Conservation (phyloP, 2,113 vertebrate genomes). For the Silurus asotus region DNA sequence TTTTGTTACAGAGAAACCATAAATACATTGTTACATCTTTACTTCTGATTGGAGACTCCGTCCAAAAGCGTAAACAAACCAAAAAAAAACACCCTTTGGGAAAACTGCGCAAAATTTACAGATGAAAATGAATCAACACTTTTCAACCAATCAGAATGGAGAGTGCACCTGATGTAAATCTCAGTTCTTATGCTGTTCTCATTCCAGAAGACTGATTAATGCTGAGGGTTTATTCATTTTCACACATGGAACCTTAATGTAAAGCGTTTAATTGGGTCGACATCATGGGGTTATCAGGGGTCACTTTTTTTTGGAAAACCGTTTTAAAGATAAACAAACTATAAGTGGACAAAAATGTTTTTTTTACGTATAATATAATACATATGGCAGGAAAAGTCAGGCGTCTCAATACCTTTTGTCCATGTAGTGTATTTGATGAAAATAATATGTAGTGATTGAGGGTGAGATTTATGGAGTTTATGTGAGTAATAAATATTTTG, state of each 20-base stretch:
- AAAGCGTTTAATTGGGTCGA: neutral
- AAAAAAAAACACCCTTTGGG: too few relatives aligned
- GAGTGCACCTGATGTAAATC: neutral
- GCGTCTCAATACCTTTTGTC: too few relatives aligned
- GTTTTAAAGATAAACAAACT: too few relatives aligned
- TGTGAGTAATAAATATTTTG: neutral
- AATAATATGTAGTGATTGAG: neutral
- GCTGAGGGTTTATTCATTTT: neutral
- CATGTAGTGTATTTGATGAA: neutral
- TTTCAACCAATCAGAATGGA: neutral
- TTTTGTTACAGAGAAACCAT: neutral
- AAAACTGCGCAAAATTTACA: neutral
- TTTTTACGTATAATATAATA: too few relatives aligned
- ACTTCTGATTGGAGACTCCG: neutral
- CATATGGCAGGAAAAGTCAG: too few relatives aligned
- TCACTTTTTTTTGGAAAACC: neutral
- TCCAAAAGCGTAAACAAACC: neutral
- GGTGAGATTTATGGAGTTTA: neutral
- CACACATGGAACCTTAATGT: neutral
- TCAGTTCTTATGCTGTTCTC: neutral
- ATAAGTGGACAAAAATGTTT: too few relatives aligned
- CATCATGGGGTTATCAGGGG: neutral
- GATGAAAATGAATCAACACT: neutral
- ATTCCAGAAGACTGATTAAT: neutral
- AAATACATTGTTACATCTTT: neutral